These are phyloP conservation scores for Takifugu bimaculatus DNA, from an alignment of 2,113 vertebrate species.

Conservation along the genomic window DNA sequence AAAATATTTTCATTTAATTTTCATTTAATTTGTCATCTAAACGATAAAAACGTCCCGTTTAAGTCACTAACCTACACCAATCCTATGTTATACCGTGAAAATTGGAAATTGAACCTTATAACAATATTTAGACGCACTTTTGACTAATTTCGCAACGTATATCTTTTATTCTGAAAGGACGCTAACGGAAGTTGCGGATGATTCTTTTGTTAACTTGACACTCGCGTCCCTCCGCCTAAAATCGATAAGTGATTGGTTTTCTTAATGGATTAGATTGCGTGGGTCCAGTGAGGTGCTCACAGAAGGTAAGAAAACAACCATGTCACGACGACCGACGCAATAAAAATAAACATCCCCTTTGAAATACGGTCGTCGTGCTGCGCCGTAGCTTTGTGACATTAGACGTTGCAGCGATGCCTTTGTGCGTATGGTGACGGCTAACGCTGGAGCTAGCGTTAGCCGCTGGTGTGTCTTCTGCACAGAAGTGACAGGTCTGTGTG, in stretches of 20 bases:
- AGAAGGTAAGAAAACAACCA: slow-evolving; percentile 54
- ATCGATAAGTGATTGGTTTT: slow-evolving; percentile 72
- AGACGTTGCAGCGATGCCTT: slow-evolving; percentile 47
- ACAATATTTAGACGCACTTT: background rate
- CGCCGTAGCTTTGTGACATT: slow-evolving; percentile 4
- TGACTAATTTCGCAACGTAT: rapidly evolving
- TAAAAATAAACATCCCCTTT: background rate
- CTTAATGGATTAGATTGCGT: slow-evolving; percentile 38
- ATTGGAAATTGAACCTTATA: background rate
- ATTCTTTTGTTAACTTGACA: slow-evolving; percentile 15
- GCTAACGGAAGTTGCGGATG: slow-evolving; percentile 12
- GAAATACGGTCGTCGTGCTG: too few species aligned
- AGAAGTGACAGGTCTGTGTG: slow-evolving; percentile 21
- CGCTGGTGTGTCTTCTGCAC: slow-evolving; percentile 5
- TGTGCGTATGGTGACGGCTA: slow-evolving; percentile 53
- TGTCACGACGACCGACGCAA: background rate
- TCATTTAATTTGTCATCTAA: too few species aligned
- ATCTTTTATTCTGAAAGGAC: slow-evolving; percentile 51
- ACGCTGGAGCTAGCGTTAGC: slow-evolving; percentile 41
- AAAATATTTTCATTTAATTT: too few species aligned
- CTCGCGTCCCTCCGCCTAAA: slow-evolving; percentile 27
- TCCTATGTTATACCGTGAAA: background rate
- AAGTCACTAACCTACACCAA: too few species aligned
- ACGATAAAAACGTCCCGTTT: too few species aligned
- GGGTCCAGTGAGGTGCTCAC: slow-evolving; percentile 25